Percentiles rank a stretch among this genome's conserved stretches.
Evolutionary conservation across 37 sponge, comb jelly and placozoan genomes (phyloP).

Genomic region (Axinella damicornis): DNA sequence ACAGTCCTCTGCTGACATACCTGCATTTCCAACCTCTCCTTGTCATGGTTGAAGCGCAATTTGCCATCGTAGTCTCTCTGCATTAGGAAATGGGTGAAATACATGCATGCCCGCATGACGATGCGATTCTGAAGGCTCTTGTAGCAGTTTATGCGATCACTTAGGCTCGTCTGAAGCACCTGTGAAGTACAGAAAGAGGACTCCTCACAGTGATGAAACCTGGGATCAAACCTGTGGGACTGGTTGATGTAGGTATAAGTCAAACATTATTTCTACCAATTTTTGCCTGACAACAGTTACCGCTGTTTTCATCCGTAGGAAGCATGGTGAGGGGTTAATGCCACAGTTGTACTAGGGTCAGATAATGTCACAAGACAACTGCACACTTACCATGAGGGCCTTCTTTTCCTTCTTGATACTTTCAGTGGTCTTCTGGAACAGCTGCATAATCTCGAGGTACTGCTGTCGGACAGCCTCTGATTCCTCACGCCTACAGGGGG

Average conservation of each 20-base stretch:
- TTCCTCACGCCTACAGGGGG: slow-evolving; percentile 13
- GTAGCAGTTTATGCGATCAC: slow-evolving; percentile 53
- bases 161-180: slow-evolving; percentile 55
- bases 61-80: slow-evolving; percentile 87
- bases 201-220: no score
- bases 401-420: slow-evolving; percentile 50
- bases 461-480: slow-evolving; percentile 39
- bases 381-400: slow-evolving; percentile 31
- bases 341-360: no score
- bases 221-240: no score
- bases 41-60: slow-evolving; percentile 77
- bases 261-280: no score
- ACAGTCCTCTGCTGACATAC: slow-evolving; percentile 10
- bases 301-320: no score
- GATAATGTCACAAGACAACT: no score
- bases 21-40: slow-evolving; percentile 69
- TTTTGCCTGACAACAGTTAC: no score
- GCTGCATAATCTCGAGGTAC: slow-evolving; percentile 60
- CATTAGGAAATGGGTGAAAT: slow-evolving; percentile 77
- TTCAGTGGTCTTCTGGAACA: slow-evolving; percentile 32
- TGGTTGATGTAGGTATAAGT: no score
- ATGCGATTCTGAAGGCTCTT: slow-evolving; percentile 59
- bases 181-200: no score
- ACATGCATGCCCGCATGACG: slow-evolving; percentile 50
- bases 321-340: no score